Base-by-base conservation (phyloP, 2,113 vertebrate species). In the Tichodroma muraria region DNA sequence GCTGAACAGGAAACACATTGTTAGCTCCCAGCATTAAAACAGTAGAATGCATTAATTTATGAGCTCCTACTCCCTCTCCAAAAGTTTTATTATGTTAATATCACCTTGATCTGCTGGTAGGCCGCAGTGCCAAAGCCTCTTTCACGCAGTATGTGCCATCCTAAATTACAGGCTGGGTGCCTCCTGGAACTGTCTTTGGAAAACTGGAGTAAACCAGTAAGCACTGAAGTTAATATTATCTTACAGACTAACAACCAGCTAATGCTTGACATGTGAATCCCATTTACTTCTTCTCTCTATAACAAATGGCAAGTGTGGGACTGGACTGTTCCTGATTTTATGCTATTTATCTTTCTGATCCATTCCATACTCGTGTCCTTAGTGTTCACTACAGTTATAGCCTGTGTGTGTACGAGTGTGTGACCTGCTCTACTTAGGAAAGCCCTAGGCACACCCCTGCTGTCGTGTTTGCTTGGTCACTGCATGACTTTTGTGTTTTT, bases 41-140 rank as follows among this genome's bases (percentile, higher is more conserved):
- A 97, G 96, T 96, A 97, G 95, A 97, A 96, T 84, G 66, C 91
- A 98, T 97, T 96, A 94, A 97, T 97, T 97, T 97, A 97, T 95
- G 96, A 97, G 94, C 90, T 96, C 89, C 89, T 83, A 91, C 87
- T 94, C 59, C 45, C 93, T 95, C 85, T 91, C 94, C 92, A 90
- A 81, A 94, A 23, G 57, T 96, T 97, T 96, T 97, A 92, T 96
- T 85, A 93, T 94, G 88, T 90, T 93, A 81, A 85, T 95, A 94
- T 93, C 79, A 96, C 94, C 96, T 96, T 96, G 96, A 95, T 90
- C 90, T 92, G 65, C 87, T 95, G 57, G 80, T 91, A 95, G 85
- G 85, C 68, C 91, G 70, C 31, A 2, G 87, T 94, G 90, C 96
- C 96, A 96, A 97, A 96, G 80, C 65, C 90, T 93, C 84, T 94